phyloP scores from a whole-genome alignment of 2,888 invertebrate genomes.

The Sarcophaga variegata region DNA sequence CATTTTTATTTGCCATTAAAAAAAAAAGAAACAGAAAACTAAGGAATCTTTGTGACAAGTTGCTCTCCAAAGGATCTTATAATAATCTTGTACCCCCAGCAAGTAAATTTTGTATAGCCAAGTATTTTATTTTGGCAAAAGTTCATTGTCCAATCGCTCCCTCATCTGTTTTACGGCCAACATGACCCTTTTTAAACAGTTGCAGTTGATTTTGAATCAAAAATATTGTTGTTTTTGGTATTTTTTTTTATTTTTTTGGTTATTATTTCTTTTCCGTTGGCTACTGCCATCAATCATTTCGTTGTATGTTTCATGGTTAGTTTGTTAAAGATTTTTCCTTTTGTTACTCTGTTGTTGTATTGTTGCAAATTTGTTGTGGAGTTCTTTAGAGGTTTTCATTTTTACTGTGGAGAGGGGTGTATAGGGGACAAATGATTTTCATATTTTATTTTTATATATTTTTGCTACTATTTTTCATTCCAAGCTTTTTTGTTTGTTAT shows the following conservation, averaged over 20 bases:
- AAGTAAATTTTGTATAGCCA: too few relatives aligned
- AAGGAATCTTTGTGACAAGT: too few relatives aligned
- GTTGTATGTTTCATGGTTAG: slow-evolving; percentile 37
- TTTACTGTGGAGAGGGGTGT: too few relatives aligned
- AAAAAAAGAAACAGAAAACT: too few relatives aligned
- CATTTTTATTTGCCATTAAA: too few relatives aligned
- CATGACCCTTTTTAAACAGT: slow-evolving; percentile 32
- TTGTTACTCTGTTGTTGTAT: slow-evolving; percentile 36
- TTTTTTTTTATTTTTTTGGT: slow-evolving; percentile 1
- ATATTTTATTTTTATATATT: slow-evolving; percentile 22
- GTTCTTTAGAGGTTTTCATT: neutral
- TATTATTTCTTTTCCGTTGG: neutral
- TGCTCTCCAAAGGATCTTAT: too few relatives aligned
- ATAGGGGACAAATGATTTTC: neutral
- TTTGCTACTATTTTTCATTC: neutral
- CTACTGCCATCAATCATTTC: slow-evolving; percentile 62
- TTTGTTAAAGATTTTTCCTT: slow-evolving; percentile 28
- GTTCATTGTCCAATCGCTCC: too few relatives aligned
- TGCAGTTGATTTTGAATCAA: neutral
- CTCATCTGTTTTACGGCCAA: too few relatives aligned
- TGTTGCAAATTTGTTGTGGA: slow-evolving; percentile 43
- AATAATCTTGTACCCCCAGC: too few relatives aligned
- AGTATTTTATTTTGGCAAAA: too few relatives aligned
- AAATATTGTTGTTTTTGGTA: neutral
- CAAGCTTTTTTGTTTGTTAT: neutral